These are phyloP conservation scores for Bufotes viridis DNA, from an alignment of 2,797 vertebrate genomes.

Conservation along the genomic window DNA sequence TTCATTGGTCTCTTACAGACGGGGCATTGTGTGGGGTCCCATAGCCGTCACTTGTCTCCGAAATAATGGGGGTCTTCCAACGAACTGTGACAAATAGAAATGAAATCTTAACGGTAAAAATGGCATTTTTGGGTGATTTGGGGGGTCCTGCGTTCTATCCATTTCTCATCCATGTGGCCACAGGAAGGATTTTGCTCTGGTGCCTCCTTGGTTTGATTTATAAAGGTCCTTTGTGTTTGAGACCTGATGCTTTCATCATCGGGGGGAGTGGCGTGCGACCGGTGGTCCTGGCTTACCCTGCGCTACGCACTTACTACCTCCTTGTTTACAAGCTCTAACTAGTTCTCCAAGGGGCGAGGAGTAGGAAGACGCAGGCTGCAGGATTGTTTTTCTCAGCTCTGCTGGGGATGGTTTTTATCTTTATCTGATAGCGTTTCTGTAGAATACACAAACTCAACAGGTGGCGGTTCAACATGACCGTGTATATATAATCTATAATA, in stretches of 20 bases:
- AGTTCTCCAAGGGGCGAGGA: not conserved
- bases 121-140: not conserved
- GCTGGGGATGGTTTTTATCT: not conserved
- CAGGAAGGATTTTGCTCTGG: not conserved
- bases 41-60: not conserved
- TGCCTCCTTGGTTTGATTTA: constrained; percentile 46
- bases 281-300: constrained; percentile 53
- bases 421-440: not conserved
- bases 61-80: not conserved
- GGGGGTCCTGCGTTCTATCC: not conserved
- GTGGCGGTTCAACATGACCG: not conserved
- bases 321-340: constrained; percentile 55
- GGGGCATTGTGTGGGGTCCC: constrained; percentile 39
- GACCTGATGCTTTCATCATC: constrained; percentile 51
- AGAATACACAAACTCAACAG: not conserved
- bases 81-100: not conserved
- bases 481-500: not conserved
- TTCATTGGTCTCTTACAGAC: constrained; percentile 31
- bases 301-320: constrained; percentile 16
- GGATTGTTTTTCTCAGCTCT: not conserved
- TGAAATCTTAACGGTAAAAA: not conserved
- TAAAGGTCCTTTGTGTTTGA: constrained; percentile 56
- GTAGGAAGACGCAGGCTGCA: not conserved
- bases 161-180: not conserved
- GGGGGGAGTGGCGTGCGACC: constrained; percentile 53